Conservation (phyloP, 2,113 vertebrate species). For the Prietella phreatophila region DNA sequence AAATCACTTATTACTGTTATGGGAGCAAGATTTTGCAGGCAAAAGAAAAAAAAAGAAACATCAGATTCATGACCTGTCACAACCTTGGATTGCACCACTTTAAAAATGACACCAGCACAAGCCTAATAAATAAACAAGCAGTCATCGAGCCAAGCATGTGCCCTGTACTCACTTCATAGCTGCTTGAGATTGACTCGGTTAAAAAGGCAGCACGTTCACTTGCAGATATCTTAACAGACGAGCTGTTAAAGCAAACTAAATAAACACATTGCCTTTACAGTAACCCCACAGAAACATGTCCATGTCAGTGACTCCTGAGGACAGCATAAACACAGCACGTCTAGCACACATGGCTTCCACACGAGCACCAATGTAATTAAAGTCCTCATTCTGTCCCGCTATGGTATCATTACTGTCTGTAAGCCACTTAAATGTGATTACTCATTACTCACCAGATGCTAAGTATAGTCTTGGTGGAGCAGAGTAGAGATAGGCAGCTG, state of each 20-base stretch:
- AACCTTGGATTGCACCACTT: background rate
- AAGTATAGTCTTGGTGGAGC: constrained; percentile 70
- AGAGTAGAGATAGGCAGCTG: constrained; percentile 67
- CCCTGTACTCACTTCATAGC: background rate
- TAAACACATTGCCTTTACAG: background rate
- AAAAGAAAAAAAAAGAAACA: background rate
- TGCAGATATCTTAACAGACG: background rate
- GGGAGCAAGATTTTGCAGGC: background rate
- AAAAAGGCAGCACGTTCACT: background rate
- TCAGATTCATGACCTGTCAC: background rate
- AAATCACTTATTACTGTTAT: background rate
- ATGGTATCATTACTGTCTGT: constrained; percentile 70
- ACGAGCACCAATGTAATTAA: constrained; percentile 68
- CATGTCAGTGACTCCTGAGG: constrained; percentile 56
- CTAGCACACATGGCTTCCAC: constrained; percentile 62
- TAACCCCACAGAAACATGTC: constrained; percentile 42
- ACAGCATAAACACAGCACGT: constrained; percentile 63
- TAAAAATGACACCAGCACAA: background rate
- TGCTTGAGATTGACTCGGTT: constrained; percentile 7
- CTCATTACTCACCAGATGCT: constrained; percentile 73
- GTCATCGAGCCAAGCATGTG: background rate
- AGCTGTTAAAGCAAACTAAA: constrained; percentile 1
- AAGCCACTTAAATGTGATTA: constrained; percentile 67
- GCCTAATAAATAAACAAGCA: constrained; percentile 11
- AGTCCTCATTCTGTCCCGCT: constrained; percentile 69